A percentile compares a stretch with the other conserved stretches of the same genome.
These are phyloP conservation scores for Enteromius fasciolatus DNA, from an alignment of 2,797 vertebrate species.

Conservation along the genomic window DNA sequence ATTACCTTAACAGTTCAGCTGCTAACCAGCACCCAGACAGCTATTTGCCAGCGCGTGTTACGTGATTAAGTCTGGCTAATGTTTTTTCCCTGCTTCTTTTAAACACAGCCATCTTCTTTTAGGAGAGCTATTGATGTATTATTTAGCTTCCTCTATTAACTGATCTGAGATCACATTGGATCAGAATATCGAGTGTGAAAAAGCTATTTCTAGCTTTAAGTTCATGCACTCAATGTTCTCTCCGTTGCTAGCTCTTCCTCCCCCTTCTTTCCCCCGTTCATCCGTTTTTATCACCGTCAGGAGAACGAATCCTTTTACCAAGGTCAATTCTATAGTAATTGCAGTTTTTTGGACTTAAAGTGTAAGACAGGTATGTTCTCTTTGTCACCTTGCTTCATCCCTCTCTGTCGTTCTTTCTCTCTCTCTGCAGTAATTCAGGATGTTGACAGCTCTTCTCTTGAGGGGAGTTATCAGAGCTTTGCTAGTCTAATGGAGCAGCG, in stretches of 20 bases:
- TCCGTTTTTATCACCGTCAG: constrained; percentile 34
- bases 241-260: constrained; percentile 10
- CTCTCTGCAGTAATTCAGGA: constrained; percentile 89
- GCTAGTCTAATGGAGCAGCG: constrained; percentile 95
- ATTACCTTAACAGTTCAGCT: constrained; percentile 34
- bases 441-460: constrained; percentile 89
- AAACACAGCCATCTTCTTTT: constrained; percentile 11
- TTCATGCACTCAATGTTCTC: constrained; percentile 30
- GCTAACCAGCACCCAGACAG: constrained; percentile 27
- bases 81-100: not conserved
- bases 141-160: constrained; percentile 71
- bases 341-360: constrained; percentile 57
- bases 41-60: constrained; percentile 34
- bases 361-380: constrained; percentile 43
- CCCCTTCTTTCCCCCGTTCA: not conserved
- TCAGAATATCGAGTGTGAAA: constrained; percentile 65
- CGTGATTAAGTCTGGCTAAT: not conserved
- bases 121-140: constrained; percentile 70
- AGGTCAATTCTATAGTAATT: constrained; percentile 55
- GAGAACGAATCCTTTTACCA: constrained; percentile 24
- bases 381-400: constrained; percentile 41
- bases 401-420: constrained; percentile 9
- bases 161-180: constrained; percentile 68
- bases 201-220: constrained; percentile 42
- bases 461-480: constrained; percentile 94